Conservation (phyloP, 2,113 vertebrate genomes). For the Taxidea taxus region DNA sequence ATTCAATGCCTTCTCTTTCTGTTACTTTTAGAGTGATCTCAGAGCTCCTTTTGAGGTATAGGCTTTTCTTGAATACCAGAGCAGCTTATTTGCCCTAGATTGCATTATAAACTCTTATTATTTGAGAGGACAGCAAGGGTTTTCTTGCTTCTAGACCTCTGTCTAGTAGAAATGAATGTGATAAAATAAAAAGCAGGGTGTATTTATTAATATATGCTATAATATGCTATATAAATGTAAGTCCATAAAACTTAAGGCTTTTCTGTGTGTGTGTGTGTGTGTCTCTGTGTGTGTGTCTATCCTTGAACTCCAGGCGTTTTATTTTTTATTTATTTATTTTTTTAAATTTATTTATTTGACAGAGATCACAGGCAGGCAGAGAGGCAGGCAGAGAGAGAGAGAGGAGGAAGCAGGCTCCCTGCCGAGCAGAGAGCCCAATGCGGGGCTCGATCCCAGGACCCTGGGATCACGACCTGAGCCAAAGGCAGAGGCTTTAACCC, state of each 20-base stretch:
- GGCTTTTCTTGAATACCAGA: neutral
- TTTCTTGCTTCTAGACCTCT: conserved; percentile 16
- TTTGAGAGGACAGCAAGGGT: neutral
- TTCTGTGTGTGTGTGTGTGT: neutral
- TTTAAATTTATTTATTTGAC: too few relatives aligned
- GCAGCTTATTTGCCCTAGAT: neutral
- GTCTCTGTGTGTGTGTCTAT: neutral
- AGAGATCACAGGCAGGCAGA: too few relatives aligned
- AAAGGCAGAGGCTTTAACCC: too few relatives aligned
- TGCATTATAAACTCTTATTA: neutral
- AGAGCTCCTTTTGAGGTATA: neutral
- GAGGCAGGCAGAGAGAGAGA: too few relatives aligned
- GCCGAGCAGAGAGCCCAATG: too few relatives aligned
- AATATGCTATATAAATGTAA: neutral
- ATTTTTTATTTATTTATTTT: too few relatives aligned
- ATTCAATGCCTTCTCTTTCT: neutral
- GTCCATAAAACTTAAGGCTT: neutral
- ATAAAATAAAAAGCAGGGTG: neutral
- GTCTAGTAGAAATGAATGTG: neutral
- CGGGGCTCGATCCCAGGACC: too few relatives aligned
- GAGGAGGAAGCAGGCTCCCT: too few relatives aligned
- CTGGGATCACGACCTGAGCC: too few relatives aligned
- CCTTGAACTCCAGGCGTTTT: neutral
- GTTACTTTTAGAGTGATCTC: neutral
- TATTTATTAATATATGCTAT: neutral